Evolutionary conservation across 2,888 invertebrate genomes (phyloP), one percentile per base, ranked within the genome.

Genomic region (Spodoptera picta): DNA sequence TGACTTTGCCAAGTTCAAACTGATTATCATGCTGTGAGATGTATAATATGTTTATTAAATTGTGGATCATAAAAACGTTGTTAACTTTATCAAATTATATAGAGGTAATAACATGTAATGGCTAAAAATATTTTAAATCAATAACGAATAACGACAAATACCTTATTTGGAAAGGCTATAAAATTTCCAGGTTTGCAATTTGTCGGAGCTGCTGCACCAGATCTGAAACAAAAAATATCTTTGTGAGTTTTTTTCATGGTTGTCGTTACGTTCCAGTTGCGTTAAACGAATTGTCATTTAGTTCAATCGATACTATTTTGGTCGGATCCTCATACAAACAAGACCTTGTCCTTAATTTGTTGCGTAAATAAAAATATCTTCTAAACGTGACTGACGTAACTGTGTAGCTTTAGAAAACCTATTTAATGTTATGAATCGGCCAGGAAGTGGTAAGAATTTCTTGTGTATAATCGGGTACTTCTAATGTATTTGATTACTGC

Each of bases 281-380:
- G n/a, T 31, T 19, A 52, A 12, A 54, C 56, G 36, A 65, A 65
- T 60, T 68, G 60, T 63, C 58, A 64, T 73, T 69, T 60, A 66
- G 57, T 61, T 67, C 43, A 55, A 72, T 62, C 57, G 68, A 63
- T 57, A 77, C 58, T 75, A 72, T 73, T 73, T 75, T 65, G 49
- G 69, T 60, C 65, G 72, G 65, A 65, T 71, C 73, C 65, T 59
- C 65, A 52, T 60, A 68, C 65, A 56, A 55, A 72, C 62, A 50
- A 66, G 77, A 79, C 83, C 82, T 83, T 84, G 85, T 75, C 80
- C 83, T 79, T 77, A 85, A 83, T 85, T 83, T 69, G 67, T 67
- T 60, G 56, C 31, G 62, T 69, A 62, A 58, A 78, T 69, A 65
- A 71, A 74, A 69, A 61, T 64, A 65, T 65, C 63, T 64, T 67